phyloP scores from a whole-genome alignment of 1,140 invertebrate genomes.

The Galendromus occidentalis region DNA sequence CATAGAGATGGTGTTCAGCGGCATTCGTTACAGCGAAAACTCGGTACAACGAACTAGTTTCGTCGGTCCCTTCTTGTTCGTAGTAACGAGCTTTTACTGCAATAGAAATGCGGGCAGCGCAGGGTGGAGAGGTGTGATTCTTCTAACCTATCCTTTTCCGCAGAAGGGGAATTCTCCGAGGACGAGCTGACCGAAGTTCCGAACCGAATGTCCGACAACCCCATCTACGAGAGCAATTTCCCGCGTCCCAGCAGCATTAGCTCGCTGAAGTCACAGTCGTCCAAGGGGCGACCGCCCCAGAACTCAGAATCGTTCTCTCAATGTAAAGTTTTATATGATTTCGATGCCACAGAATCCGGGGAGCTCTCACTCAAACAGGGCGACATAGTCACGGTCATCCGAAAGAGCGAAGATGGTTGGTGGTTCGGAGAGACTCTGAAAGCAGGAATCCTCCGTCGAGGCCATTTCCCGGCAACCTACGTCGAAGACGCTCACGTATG shows the following conservation, averaged over 20 bases:
- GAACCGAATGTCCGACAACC: neutral
- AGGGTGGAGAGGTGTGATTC: too few species aligned
- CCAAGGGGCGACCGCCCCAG: constrained; percentile 26
- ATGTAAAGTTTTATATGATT: constrained; percentile 66
- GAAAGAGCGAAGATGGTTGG: neutral
- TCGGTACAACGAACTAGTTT: too few species aligned
- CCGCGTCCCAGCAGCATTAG: neutral
- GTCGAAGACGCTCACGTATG: neutral
- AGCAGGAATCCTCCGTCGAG: neutral
- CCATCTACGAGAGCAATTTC: constrained; percentile 1
- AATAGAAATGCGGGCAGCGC: too few species aligned
- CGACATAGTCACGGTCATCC: constrained; percentile 22
- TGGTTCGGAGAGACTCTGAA: neutral
- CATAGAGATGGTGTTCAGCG: too few species aligned
- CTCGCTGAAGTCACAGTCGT: constrained; percentile 19
- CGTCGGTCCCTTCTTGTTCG: too few species aligned
- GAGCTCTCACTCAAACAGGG: constrained; percentile 60
- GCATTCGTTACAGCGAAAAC: too few species aligned
- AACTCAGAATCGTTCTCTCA: constrained; percentile 32
- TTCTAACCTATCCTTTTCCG: too few species aligned
- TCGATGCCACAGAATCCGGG: constrained; percentile 64
- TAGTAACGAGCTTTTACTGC: too few species aligned
- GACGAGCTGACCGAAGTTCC: neutral
- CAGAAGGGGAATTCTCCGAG: neutral
- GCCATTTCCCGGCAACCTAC: neutral